Evolutionary conservation across 2,797 vertebrate species (phyloP).

Genomic region (Scyliorhinus canicula): DNA sequence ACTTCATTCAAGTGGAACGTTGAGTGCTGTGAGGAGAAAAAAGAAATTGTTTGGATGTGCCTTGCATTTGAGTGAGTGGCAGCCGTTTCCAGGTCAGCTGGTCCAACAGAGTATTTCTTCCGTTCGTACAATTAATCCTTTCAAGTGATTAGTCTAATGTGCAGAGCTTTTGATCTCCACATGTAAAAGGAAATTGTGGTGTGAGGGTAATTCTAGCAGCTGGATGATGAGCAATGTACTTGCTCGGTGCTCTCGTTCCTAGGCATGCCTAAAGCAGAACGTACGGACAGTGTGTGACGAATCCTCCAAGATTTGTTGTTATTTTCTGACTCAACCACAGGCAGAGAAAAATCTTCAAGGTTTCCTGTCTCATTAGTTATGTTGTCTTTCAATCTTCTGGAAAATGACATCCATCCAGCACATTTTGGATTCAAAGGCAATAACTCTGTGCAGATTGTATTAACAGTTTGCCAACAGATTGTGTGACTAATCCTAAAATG

Average conservation of each 20-base stretch:
- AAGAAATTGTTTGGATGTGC: neutral
- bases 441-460: neutral
- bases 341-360: constrained; percentile 3
- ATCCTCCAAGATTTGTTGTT: neutral
- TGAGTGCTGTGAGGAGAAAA: neutral
- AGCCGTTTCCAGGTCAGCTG: neutral
- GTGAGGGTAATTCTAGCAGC: neutral
- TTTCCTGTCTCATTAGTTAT: constrained; percentile 27
- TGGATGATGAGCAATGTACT: neutral
- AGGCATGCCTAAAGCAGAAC: neutral
- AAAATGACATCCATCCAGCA: neutral
- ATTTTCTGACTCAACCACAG: neutral
- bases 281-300: neutral
- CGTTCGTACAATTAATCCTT: neutral
- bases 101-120: neutral
- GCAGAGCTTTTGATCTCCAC: neutral
- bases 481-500: neutral
- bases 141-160: neutral
- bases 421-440: constrained; percentile 4
- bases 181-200: neutral
- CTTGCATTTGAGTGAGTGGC: neutral
- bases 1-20: neutral
- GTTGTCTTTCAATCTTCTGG: constrained; percentile 2
- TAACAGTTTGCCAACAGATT: neutral
- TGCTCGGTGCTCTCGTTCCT: neutral